These are phyloP conservation scores for Hermodice carunculata DNA, from an alignment of 2,888 invertebrate species.

Conservation along the genomic window DNA sequence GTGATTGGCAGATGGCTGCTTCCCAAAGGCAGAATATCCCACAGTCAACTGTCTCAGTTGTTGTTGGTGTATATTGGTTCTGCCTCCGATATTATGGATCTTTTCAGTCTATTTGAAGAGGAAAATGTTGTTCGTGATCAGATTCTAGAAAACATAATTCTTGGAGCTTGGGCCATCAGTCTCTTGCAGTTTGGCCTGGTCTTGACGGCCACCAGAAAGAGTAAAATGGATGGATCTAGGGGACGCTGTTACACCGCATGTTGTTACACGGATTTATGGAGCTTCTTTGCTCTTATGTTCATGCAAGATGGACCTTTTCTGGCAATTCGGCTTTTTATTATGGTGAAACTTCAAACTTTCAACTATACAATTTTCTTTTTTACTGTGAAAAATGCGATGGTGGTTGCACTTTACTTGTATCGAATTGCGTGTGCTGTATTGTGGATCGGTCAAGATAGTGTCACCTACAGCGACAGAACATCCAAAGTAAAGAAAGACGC, in stretches of 20 bases:
- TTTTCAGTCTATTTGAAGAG: slow-evolving; percentile 58
- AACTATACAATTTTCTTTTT: slow-evolving; percentile 66
- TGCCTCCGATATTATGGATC: slow-evolving; percentile 62
- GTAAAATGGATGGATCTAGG: slow-evolving; percentile 6
- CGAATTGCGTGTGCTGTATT: no score
- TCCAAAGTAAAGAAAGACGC: no score
- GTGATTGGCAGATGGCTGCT: slow-evolving; percentile 61
- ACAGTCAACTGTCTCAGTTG: slow-evolving; percentile 68
- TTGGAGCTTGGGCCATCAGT: slow-evolving; percentile 64
- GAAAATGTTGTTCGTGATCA: slow-evolving; percentile 51
- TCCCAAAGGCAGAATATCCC: slow-evolving; percentile 59
- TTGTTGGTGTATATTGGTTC: slow-evolving; percentile 69
- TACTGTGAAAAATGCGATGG: slow-evolving; percentile 56
- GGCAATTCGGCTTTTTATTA: slow-evolving; percentile 52
- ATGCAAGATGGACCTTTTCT: slow-evolving; percentile 72
- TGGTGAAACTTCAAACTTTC: slow-evolving; percentile 52
- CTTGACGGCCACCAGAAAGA: slow-evolving; percentile 60
- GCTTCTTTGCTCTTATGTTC: slow-evolving; percentile 68
- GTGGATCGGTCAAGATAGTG: no score
- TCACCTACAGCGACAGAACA: no score
- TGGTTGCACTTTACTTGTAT: slow-evolving; percentile 54
- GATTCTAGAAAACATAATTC: slow-evolving; percentile 69
- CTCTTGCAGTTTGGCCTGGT: slow-evolving; percentile 67
- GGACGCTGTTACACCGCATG: no score
- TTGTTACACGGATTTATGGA: slow-evolving; percentile 68